Conservation (phyloP, 2,113 vertebrate species). For the Barbus barbus region DNA sequence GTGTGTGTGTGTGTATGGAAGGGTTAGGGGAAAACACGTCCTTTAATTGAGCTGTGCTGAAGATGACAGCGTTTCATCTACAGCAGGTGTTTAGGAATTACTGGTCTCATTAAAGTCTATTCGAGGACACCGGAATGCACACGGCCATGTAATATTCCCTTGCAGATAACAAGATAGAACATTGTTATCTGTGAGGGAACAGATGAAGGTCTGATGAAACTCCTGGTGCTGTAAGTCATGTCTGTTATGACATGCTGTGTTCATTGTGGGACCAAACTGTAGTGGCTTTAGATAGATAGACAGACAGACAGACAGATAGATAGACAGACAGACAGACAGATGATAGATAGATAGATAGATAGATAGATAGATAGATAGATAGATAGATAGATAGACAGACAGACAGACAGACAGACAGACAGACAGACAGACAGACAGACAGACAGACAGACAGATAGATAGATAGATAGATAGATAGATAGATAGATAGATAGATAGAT, state of each 20-base stretch:
- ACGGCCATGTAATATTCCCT: neutral
- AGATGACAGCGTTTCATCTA: constrained; percentile 30
- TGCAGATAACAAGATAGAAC: constrained; percentile 27
- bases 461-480: no score
- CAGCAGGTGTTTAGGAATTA: constrained; percentile 33
- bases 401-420: no score
- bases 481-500: no score
- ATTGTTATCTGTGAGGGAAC: constrained; percentile 64
- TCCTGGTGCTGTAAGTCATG: neutral
- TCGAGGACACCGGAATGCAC: constrained; percentile 17
- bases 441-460: no score
- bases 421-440: no score
- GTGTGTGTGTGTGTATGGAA: constrained; percentile 32
- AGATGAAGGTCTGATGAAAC: constrained; percentile 29
- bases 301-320: neutral
- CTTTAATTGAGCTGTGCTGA: constrained; percentile 26
- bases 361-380: constrained; percentile 57
- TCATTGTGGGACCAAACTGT: neutral
- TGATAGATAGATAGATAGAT: neutral
- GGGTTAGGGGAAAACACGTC: constrained; percentile 18
- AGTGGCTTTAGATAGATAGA: neutral
- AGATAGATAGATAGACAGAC: no score
- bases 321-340: neutral
- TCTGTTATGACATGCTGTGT: neutral
- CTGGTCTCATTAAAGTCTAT: neutral